Percentiles rank a stretch among this genome's conserved stretches.
Evolutionary conservation across 2,113 vertebrate species (phyloP).

Genomic region (Empidonax alnorum): DNA sequence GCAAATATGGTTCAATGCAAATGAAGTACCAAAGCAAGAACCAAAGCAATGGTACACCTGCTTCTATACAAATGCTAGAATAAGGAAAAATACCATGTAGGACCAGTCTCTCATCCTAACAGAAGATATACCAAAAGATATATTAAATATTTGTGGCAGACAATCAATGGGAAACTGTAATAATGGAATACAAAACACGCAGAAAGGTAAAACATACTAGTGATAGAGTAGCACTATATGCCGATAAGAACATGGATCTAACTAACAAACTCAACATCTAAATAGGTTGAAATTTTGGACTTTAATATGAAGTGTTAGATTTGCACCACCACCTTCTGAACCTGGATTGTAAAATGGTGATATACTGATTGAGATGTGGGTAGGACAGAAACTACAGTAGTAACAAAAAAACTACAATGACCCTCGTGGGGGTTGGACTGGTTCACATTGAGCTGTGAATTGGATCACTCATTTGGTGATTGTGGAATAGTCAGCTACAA

Average conservation of each 20-base stretch:
- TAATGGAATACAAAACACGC: background rate
- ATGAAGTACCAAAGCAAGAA: background rate
- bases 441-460: background rate
- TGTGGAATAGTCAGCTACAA: background rate
- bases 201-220: background rate
- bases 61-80: background rate
- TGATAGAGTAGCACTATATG: background rate
- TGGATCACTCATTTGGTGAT: accelerated
- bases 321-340: background rate
- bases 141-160: background rate
- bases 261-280: background rate
- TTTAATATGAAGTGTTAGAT: background rate
- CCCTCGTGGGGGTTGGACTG: background rate
- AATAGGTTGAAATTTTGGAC: background rate
- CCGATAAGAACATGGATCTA: background rate
- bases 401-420: background rate
- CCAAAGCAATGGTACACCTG: background rate
- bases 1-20: background rate
- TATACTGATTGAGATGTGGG: background rate
- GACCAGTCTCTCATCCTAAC: background rate
- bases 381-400: background rate
- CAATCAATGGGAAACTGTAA: background rate
- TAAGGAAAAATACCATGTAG: background rate
- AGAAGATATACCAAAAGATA: background rate
- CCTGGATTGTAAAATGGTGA: background rate